These are phyloP conservation scores for Didymodactylos carnosus DNA, from an alignment of 2,888 invertebrate species.

Conservation along the genomic window DNA sequence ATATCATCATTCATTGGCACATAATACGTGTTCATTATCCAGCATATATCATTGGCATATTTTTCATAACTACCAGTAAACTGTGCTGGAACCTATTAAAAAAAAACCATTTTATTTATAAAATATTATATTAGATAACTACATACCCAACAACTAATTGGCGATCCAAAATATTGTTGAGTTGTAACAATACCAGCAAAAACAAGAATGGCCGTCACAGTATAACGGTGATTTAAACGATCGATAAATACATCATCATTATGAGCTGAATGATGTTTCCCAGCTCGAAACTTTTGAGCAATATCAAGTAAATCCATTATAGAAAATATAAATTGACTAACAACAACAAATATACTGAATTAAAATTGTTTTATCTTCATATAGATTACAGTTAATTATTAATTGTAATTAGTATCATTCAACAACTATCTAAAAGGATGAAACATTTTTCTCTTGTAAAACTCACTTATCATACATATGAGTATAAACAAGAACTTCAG, in stretches of 20 bases:
- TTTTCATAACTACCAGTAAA: conserved; percentile 12
- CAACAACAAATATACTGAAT: background rate
- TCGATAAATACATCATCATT: conserved; percentile 14
- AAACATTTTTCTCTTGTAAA: too few relatives aligned
- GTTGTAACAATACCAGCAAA: background rate
- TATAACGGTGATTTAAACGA: conserved; percentile 14
- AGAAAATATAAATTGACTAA: background rate
- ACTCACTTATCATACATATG: too few relatives aligned
- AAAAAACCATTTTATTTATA: background rate
- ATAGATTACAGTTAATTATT: too few relatives aligned
- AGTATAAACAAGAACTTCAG: too few relatives aligned
- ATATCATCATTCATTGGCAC: conserved; percentile 8
- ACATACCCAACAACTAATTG: background rate
- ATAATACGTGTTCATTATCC: conserved; percentile 12
- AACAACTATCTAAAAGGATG: too few relatives aligned
- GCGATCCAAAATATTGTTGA: background rate
- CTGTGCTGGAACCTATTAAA: conserved; percentile 7
- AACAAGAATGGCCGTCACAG: background rate
- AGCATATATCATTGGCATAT: conserved; percentile 13
- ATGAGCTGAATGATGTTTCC: background rate
- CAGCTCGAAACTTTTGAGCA: background rate
- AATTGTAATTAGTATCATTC: too few relatives aligned
- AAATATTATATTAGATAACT: background rate
- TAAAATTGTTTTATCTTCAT: too few relatives aligned
- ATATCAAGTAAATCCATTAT: background rate